phyloP scores from a whole-genome alignment of 2,888 invertebrate genomes.

The Tipula helvola region DNA sequence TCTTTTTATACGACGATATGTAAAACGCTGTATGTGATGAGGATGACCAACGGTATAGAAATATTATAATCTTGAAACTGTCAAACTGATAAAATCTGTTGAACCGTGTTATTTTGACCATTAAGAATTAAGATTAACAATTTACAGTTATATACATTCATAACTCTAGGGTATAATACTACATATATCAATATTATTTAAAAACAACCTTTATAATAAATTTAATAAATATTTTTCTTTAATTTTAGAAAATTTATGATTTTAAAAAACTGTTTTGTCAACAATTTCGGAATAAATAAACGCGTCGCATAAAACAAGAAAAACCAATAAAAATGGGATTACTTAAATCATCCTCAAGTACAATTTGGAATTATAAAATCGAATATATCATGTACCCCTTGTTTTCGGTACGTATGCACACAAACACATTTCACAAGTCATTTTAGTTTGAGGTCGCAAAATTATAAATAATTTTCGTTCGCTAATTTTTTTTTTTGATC shows the following conservation, averaged over 20 bases:
- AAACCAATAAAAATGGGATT: background rate
- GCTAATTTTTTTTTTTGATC: background rate
- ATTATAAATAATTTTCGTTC: background rate
- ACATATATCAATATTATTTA: background rate
- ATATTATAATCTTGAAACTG: too few relatives aligned
- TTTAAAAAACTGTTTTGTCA: background rate
- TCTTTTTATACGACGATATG: too few relatives aligned
- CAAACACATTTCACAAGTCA: background rate
- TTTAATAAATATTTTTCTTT: background rate
- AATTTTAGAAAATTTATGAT: background rate
- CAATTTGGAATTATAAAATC: background rate
- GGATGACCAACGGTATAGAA: too few relatives aligned
- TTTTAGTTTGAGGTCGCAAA: background rate
- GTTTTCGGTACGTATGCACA: background rate
- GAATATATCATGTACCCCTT: background rate
- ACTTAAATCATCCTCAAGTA: background rate
- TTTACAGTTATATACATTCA: background rate
- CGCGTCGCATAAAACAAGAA: background rate
- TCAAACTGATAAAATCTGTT: too few relatives aligned
- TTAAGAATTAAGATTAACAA: too few relatives aligned
- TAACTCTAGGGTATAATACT: background rate
- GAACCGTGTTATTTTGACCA: too few relatives aligned
- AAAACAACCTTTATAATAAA: background rate
- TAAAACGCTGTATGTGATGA: too few relatives aligned
- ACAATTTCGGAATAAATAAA: background rate